Percentiles rank a stretch among this genome's conserved stretches.
phyloP scores from a whole-genome alignment of 2,113 vertebrate species.

The Synchiropus splendidus region DNA sequence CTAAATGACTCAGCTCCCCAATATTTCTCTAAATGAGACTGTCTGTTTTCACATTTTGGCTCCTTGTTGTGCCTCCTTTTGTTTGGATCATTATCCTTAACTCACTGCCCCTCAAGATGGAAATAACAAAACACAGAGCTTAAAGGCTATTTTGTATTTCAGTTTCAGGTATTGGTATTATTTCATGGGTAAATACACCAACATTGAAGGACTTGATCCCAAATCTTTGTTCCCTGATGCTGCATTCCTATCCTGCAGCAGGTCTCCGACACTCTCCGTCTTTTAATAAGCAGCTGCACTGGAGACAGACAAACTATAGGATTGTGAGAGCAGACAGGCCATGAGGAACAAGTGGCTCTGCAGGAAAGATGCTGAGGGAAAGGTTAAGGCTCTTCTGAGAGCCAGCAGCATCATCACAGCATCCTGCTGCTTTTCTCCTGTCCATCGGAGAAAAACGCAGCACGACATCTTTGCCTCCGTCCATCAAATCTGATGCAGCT shows the following conservation, averaged over 20 bases:
- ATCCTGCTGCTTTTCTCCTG: slow-evolving; percentile 26
- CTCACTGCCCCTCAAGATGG: too few species aligned
- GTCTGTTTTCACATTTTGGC: too few species aligned
- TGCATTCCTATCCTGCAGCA: slow-evolving; percentile 12
- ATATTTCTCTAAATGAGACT: too few species aligned
- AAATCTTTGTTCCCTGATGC: slow-evolving; percentile 10
- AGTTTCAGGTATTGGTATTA: too few species aligned
- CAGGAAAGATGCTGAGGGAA: slow-evolving; percentile 33
- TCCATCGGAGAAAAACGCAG: slow-evolving; percentile 22
- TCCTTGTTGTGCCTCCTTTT: too few species aligned
- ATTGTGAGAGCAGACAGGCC: slow-evolving; percentile 8
- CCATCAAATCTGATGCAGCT: too few species aligned
- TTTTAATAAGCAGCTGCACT: slow-evolving; percentile 18
- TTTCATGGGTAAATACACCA: too few species aligned
- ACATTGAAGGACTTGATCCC: too few species aligned
- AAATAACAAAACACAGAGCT: too few species aligned
- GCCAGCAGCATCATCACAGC: slow-evolving; percentile 17
- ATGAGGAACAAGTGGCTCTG: slow-evolving; percentile 15
- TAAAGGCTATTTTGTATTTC: neutral
- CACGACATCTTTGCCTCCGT: neutral
- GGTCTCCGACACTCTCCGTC: slow-evolving; percentile 31
- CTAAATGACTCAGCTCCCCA: too few species aligned
- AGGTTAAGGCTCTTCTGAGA: slow-evolving; percentile 44
- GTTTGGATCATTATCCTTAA: too few species aligned
- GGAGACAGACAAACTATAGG: slow-evolving; percentile 21